These are phyloP conservation scores for Agonum fuliginosum DNA, from an alignment of 2,888 invertebrate genomes.

Conservation along the genomic window DNA sequence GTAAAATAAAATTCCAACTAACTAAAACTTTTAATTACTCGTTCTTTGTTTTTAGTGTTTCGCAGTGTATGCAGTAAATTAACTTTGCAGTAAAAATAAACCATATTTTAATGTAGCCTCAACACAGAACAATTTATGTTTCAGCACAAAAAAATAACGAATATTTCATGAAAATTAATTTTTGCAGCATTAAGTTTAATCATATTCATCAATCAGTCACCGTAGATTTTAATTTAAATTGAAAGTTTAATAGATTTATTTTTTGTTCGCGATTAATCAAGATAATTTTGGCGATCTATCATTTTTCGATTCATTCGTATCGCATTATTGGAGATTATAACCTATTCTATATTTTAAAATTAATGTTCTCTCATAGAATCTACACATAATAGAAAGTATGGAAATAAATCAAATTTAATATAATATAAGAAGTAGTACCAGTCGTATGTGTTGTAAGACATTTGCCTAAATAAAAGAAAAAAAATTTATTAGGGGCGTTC, in stretches of 20 bases:
- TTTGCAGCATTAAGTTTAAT: neutral
- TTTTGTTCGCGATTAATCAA: neutral
- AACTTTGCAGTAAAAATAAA: conserved; percentile 24
- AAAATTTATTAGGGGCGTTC: no score
- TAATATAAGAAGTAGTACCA: no score
- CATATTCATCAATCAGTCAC: neutral
- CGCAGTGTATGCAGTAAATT: conserved; percentile 18
- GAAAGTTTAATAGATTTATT: neutral
- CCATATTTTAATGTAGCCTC: neutral
- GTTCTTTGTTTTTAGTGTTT: conserved; percentile 41
- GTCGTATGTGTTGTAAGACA: no score
- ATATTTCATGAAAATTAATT: neutral
- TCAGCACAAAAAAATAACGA: neutral
- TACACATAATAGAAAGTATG: no score
- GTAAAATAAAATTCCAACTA: conserved; percentile 30
- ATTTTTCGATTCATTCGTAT: neutral
- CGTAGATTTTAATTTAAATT: neutral
- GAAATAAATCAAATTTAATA: no score
- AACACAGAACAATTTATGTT: neutral
- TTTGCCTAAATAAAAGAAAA: no score
- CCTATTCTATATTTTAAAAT: neutral
- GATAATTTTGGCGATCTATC: neutral
- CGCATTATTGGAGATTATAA: neutral
- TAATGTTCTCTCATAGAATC: neutral
- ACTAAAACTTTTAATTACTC: conserved; percentile 48